phyloP scores from a whole-genome alignment of 2,113 vertebrate genomes.

The Phyllostomus discolor region DNA sequence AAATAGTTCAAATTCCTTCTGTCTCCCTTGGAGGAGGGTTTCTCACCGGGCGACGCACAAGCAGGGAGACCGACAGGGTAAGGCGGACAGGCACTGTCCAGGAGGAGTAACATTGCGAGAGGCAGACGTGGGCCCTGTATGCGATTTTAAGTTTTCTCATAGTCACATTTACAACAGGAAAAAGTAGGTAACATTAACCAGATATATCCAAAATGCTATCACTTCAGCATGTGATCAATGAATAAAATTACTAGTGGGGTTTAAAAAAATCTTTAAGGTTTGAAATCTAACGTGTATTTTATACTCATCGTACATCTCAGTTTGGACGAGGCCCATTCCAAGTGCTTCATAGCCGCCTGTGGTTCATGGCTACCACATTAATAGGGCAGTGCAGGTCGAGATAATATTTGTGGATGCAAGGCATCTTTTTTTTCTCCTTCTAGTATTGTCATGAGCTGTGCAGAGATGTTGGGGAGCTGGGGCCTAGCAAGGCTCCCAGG shows the following conservation, averaged over 20 bases:
- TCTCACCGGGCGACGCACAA: background rate
- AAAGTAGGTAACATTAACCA: background rate
- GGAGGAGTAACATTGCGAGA: background rate
- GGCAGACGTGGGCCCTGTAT: fast-evolving
- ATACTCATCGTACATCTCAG: background rate
- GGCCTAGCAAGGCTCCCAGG: background rate
- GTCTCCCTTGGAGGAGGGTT: conserved; percentile 28
- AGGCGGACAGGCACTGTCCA: no score
- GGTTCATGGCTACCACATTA: background rate
- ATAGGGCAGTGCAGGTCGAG: background rate
- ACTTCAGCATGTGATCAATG: background rate
- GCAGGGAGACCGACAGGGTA: background rate
- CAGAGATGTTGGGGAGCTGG: background rate
- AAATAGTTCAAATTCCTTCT: conserved; percentile 77
- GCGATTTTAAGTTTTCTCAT: background rate
- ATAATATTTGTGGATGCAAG: background rate
- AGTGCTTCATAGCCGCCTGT: background rate
- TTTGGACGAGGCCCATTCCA: background rate
- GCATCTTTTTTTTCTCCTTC: background rate
- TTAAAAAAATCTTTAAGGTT: background rate
- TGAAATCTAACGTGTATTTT: background rate
- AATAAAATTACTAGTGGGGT: background rate
- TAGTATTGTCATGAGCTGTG: background rate
- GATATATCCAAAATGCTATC: background rate
- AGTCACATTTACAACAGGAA: background rate